phyloP scores from a whole-genome alignment of 2,113 vertebrate genomes.

The Dryoscopus gambensis region DNA sequence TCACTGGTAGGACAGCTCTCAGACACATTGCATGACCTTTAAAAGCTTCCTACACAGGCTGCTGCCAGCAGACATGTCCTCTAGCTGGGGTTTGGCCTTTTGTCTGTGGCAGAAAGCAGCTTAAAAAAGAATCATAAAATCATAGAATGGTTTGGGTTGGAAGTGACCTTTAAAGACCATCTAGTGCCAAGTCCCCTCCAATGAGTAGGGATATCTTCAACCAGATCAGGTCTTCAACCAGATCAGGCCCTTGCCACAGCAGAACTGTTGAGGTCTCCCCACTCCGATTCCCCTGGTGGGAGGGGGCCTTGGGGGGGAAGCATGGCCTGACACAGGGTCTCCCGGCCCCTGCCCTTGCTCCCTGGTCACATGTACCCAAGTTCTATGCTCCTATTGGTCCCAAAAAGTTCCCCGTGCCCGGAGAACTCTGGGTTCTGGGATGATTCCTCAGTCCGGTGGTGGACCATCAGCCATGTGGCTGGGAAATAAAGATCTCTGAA shows the following conservation, averaged over 20 bases:
- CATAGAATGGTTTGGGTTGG: background rate
- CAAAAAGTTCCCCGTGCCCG: no score
- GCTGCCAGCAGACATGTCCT: background rate
- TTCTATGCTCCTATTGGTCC: no score
- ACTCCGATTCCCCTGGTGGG: no score
- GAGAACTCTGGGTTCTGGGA: no score
- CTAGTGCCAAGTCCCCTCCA: background rate
- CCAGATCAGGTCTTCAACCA: background rate
- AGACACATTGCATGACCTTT: background rate
- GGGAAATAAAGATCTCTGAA: no score
- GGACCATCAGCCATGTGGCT: no score
- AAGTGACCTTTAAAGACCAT: background rate
- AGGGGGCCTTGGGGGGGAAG: no score
- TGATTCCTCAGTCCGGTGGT: no score
- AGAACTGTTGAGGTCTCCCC: no score
- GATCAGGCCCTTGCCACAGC: background rate
- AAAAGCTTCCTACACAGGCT: background rate
- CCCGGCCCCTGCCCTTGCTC: no score
- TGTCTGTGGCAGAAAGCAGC: background rate
- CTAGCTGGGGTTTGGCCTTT: background rate
- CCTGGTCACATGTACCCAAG: no score
- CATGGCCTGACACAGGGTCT: no score
- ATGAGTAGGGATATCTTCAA: background rate
- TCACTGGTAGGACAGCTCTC: fast-evolving
- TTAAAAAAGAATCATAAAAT: background rate